Percentiles rank a stretch among this genome's conserved stretches.
phyloP scores from a whole-genome alignment of 2,888 invertebrate species.

The Caenorhabditis virilis region DNA sequence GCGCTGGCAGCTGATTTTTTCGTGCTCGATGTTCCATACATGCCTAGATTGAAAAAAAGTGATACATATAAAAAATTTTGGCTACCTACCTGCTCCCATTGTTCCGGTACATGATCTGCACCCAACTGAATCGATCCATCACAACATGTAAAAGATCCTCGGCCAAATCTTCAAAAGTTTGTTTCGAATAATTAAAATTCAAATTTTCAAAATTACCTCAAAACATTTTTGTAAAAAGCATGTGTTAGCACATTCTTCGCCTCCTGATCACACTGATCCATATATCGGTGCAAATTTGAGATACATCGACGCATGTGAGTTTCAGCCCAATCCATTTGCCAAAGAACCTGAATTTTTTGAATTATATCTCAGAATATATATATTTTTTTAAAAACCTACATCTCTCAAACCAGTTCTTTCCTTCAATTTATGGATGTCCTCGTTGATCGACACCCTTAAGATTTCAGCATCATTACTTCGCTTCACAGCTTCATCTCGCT shows the following conservation, averaged over 20 bases:
- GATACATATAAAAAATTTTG: no score
- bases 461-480: constrained; percentile 43
- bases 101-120: constrained; percentile 66
- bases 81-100: constrained; percentile 59
- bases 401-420: constrained; percentile 54
- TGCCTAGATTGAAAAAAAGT: constrained; percentile 6
- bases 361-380: no score
- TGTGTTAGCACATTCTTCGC: constrained; percentile 46
- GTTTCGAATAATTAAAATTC: no score
- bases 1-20: constrained; percentile 49
- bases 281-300: constrained; percentile 53
- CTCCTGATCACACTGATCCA: constrained; percentile 45
- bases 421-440: constrained; percentile 60
- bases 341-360: constrained; percentile 51
- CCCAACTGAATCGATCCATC: constrained; percentile 66
- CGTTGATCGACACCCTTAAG: constrained; percentile 50
- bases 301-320: constrained; percentile 64
- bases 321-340: constrained; percentile 66
- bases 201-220: no score
- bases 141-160: constrained; percentile 64
- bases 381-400: no score
- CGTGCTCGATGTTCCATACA: constrained; percentile 48
- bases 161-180: constrained; percentile 65
- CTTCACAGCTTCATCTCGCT: constrained; percentile 55
- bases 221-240: constrained; percentile 44